These are phyloP conservation scores for Corythaeola cristata DNA, from an alignment of 2,113 vertebrate species.

Conservation along the genomic window DNA sequence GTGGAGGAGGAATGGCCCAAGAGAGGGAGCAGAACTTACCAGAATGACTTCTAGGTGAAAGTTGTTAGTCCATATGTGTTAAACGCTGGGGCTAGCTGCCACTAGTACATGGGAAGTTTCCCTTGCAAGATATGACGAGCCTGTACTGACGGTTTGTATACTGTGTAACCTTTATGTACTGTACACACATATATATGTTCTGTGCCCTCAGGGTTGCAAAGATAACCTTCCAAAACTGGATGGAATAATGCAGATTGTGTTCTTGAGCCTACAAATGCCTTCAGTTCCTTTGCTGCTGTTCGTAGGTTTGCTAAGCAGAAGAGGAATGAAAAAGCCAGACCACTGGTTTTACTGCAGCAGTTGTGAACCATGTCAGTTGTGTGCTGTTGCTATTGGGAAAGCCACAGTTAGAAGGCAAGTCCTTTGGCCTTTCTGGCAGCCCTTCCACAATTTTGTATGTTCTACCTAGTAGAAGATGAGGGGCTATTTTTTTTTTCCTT, in stretches of 20 bases:
- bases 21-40: slow-evolving; percentile 78
- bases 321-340: background rate
- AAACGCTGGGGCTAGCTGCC: background rate
- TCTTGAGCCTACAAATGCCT: background rate
- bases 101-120: background rate
- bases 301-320: background rate
- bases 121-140: background rate
- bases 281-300: slow-evolving; percentile 8
- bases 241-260: background rate
- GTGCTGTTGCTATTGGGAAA: background rate
- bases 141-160: background rate
- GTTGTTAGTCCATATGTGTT: background rate
- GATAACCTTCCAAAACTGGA: background rate
- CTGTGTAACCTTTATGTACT: slow-evolving; percentile 15
- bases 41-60: slow-evolving; percentile 67
- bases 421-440: background rate
- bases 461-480: background rate
- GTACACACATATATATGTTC: background rate
- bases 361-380: background rate
- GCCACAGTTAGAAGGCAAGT: background rate
- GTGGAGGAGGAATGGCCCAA: slow-evolving; percentile 94
- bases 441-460: background rate
- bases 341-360: background rate
- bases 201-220: slow-evolving; percentile 3
- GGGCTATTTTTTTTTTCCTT: background rate